Percentiles rank a stretch among this genome's conserved stretches.
phyloP scores from a whole-genome alignment of 2,113 vertebrate species.

The Rhipidura dahli region DNA sequence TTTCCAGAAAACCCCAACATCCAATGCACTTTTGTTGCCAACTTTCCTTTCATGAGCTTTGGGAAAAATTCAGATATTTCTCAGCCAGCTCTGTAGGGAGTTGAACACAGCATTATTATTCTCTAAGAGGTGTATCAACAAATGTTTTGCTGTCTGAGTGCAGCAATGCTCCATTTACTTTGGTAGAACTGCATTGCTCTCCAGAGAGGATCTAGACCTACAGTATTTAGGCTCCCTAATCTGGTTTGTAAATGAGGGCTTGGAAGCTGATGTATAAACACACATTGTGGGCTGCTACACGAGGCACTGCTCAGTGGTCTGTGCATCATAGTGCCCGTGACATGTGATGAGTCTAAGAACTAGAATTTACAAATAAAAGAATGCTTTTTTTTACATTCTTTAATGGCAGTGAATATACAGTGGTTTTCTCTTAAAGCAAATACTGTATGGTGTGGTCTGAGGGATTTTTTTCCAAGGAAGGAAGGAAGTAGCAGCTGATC shows the following conservation, averaged over 20 bases:
- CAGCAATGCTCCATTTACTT: background rate
- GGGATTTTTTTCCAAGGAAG: constrained; percentile 25
- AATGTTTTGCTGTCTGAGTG: background rate
- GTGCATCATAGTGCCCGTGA: background rate
- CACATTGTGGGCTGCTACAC: background rate
- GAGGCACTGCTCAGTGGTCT: background rate
- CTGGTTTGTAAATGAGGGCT: background rate
- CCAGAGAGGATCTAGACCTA: background rate
- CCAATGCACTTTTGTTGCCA: background rate
- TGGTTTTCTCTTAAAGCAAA: constrained; percentile 18
- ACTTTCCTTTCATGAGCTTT: background rate
- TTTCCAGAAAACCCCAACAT: background rate
- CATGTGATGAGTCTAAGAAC: background rate
- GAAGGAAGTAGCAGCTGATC: constrained; percentile 39
- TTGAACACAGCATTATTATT: background rate
- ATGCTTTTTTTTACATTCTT: background rate
- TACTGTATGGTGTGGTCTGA: background rate
- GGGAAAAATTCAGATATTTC: background rate
- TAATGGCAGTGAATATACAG: background rate
- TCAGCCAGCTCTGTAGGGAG: background rate
- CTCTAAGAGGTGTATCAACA: background rate
- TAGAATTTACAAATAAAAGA: background rate
- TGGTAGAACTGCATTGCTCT: background rate
- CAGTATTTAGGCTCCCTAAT: background rate
- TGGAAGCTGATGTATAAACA: background rate